Conservation (phyloP, 1,140 invertebrate genomes). For the Drosophila baimaii region DNA sequence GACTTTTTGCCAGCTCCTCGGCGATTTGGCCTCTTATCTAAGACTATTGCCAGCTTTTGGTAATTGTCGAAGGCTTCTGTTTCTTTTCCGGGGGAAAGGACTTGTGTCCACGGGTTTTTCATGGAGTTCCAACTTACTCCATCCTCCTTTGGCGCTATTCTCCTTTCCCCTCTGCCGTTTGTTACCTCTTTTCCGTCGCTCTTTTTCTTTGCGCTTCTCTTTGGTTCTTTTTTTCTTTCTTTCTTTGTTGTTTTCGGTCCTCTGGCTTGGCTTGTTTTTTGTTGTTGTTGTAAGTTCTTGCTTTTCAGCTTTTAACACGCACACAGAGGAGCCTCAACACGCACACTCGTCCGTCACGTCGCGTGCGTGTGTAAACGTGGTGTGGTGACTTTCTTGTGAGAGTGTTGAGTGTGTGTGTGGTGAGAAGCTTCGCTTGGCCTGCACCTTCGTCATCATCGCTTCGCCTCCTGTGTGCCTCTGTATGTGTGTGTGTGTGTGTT, state of each 20-base stretch:
- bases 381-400: constrained; percentile 3
- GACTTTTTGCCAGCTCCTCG: constrained; percentile 18
- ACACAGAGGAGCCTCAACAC: constrained; percentile 61
- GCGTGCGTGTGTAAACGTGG: not conserved
- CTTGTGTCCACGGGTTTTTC: constrained; percentile 15
- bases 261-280: constrained; percentile 18
- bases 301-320: constrained; percentile 72
- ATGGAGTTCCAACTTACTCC: constrained; percentile 18
- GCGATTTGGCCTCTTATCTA: constrained; percentile 45
- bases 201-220: constrained; percentile 9
- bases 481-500: too few relatives aligned
- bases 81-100: constrained; percentile 10
- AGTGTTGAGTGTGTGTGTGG: constrained; percentile 10
- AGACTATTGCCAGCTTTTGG: constrained; percentile 40
- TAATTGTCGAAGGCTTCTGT: constrained; percentile 36
- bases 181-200: constrained; percentile 14
- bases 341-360: constrained; percentile 33
- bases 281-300: constrained; percentile 66
- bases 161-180: constrained; percentile 4
- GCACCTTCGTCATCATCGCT: constrained; percentile 9
- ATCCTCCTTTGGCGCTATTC: not conserved
- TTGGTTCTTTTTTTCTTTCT: constrained; percentile 6
- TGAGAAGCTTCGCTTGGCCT: constrained; percentile 41
- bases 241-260: constrained; percentile 21
- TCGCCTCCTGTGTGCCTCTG: not conserved